Conservation (phyloP, 2,113 vertebrate genomes). For the Phoxinus phoxinus region DNA sequence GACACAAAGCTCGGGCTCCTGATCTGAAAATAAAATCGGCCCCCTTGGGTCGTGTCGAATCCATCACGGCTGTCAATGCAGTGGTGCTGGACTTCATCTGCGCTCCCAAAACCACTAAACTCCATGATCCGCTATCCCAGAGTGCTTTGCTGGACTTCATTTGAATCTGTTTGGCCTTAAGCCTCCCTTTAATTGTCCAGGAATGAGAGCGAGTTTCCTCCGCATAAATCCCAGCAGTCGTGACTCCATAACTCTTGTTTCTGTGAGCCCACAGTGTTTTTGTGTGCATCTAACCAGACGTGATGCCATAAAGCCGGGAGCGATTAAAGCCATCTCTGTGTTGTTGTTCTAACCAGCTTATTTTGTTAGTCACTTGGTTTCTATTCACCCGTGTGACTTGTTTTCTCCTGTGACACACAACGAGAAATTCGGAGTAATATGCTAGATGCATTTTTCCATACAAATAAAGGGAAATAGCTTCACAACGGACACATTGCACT, state of each 20-base stretch:
- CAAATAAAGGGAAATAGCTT: background rate
- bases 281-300: background rate
- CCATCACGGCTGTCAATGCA: conserved; percentile 33
- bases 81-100: conserved; percentile 4
- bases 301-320: background rate
- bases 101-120: conserved; percentile 31
- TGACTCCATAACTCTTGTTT: conserved; percentile 18
- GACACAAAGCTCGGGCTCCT: conserved; percentile 20
- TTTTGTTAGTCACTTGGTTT: background rate
- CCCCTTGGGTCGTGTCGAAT: conserved; percentile 13
- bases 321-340: background rate
- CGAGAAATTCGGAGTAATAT: background rate
- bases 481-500: no score
- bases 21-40: conserved; percentile 16
- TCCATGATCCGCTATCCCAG: background rate
- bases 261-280: background rate
- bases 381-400: background rate
- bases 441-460: background rate
- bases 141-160: conserved; percentile 4
- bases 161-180: conserved; percentile 30
- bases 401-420: background rate
- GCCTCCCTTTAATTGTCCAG: conserved; percentile 18
- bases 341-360: background rate
- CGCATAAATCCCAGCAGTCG: conserved; percentile 7
- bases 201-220: conserved; percentile 8